Base-by-base conservation (phyloP, 2,113 vertebrate species). In the Osmerus mordax region DNA sequence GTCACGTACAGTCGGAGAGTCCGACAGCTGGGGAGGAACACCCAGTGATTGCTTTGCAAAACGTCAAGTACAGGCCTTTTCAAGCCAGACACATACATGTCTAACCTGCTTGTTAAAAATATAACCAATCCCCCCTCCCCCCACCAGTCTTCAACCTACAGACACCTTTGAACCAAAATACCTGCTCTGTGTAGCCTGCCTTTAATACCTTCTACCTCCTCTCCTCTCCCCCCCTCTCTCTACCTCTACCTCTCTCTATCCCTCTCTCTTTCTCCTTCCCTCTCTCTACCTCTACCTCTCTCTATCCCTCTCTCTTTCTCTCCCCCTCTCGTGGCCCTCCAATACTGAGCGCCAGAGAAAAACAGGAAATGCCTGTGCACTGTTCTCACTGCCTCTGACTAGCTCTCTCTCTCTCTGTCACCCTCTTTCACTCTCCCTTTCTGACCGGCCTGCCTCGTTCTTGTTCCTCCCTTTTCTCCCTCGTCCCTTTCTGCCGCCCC, bases 361-460 rank as follows among this genome's bases (percentile, higher is more conserved):
- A 90, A 91, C 91, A 88, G 92, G 93, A 93, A 92, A 92, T 86
- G 76, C 90, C 90, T 87, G 86, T 83, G 79, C 78, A 73, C 85
- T 76, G 78, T 88, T 90, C 86, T 89, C 72, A 84, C 82, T 83
- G 67, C 59, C 78, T 76, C 47, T 52, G 73, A 85, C 81, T 80
- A 60, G 67, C 67, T 82, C 83, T 62, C 81, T 83, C 77, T 67
- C 71, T 74, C 74, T 67, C n/a, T n/a, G n/a, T n/a, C n/a, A n/a
- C 52, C 12, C 41, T 67, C 82, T 73, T 76, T 63, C 75, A 72
- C 76, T 71, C 55, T 32, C 66, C 36, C 67, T 56, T 47, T 67
- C 54, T 62, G 65, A 75, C 62, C 74, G 53, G 72, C 67, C 36
- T 47, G 18, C n/a, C 13, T 7, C 6, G 12, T 21, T 73, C 73